A percentile compares a stretch with the other conserved stretches of the same genome.
phyloP scores from a whole-genome alignment of 2,888 invertebrate genomes.

The Abscondita cerata region DNA sequence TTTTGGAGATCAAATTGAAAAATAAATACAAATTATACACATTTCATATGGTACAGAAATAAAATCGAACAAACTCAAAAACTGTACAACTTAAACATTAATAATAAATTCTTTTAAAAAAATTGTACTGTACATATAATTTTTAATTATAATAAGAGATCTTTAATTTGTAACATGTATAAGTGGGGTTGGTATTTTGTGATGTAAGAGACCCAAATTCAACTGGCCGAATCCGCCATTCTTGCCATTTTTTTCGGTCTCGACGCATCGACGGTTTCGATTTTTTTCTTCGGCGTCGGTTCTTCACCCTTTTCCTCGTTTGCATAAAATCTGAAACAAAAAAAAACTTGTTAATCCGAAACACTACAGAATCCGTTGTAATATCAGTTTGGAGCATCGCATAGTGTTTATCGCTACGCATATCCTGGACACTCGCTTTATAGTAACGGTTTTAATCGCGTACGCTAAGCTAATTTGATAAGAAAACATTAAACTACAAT shows the following conservation, averaged over 20 bases:
- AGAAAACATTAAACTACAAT: slow-evolving; percentile 3
- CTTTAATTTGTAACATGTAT: slow-evolving; percentile 36
- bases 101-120: slow-evolving; percentile 26
- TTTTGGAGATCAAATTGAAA: slow-evolving; percentile 46
- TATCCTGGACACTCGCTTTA: slow-evolving; percentile 25
- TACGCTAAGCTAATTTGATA: slow-evolving; percentile 11
- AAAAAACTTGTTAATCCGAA: slow-evolving; percentile 37
- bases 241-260: slow-evolving; percentile 58
- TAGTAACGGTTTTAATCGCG: slow-evolving; percentile 13
- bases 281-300: slow-evolving; percentile 62
- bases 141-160: slow-evolving; percentile 36
- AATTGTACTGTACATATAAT: slow-evolving; percentile 37
- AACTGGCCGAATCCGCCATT: slow-evolving; percentile 44
- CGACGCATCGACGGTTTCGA: slow-evolving; percentile 56
- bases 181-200: slow-evolving; percentile 19
- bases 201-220: slow-evolving; percentile 20
- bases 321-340: slow-evolving; percentile 71
- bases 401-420: slow-evolving; percentile 35
- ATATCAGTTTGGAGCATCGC: background rate
- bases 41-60: slow-evolving; percentile 37
- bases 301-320: slow-evolving; percentile 62
- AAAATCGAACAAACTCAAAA: slow-evolving; percentile 36
- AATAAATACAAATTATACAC: slow-evolving; percentile 47
- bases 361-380: slow-evolving; percentile 1
- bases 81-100: slow-evolving; percentile 34